phyloP scores from a whole-genome alignment of 2,797 vertebrate species.

The Craterocephalus amniculus region DNA sequence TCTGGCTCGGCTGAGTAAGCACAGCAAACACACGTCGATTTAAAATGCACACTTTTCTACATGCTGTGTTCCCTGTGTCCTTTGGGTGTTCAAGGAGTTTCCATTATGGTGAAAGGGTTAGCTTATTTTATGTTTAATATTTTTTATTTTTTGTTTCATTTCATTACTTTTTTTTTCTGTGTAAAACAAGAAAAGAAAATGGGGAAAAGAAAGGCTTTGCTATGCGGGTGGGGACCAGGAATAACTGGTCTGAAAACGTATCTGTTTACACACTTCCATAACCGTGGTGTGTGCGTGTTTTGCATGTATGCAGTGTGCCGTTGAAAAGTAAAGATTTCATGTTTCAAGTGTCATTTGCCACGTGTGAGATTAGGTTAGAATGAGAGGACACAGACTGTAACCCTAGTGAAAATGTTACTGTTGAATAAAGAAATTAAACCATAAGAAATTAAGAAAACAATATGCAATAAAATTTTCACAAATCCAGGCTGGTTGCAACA shows the following conservation, averaged over 20 bases:
- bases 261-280: not conserved
- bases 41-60: not conserved
- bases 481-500: too few species aligned
- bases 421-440: not conserved
- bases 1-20: not conserved
- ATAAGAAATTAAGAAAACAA: not conserved
- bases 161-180: too few species aligned
- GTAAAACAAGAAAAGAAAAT: too few species aligned
- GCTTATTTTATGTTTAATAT: not conserved
- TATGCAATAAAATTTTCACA: too few species aligned
- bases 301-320: not conserved
- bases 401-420: not conserved
- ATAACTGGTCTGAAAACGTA: not conserved
- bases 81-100: slow-evolving; percentile 8
- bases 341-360: not conserved
- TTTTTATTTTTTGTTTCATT: not conserved
- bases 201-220: not conserved
- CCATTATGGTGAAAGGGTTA: slow-evolving; percentile 5
- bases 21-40: not conserved
- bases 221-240: slow-evolving; percentile 15
- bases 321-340: not conserved
- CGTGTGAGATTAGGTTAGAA: not conserved
- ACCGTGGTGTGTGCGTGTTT: not conserved
- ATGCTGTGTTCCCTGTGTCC: slow-evolving; percentile 6
- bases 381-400: not conserved